phyloP scores from a whole-genome alignment of 2,113 vertebrate genomes.

The Dromiciops gliroides region DNA sequence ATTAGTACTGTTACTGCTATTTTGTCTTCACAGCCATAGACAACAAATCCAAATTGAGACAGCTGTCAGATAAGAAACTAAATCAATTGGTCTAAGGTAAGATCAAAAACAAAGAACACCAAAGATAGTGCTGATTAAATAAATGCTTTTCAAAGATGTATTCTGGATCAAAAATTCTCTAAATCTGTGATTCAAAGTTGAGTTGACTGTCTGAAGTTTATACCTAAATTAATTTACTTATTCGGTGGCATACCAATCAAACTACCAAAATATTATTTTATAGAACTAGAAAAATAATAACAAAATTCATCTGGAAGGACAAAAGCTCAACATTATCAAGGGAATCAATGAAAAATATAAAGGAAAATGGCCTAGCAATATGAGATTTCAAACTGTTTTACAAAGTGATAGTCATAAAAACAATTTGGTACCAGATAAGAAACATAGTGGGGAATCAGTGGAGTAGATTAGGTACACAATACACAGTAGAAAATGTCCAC shows the following conservation, averaged over 20 bases:
- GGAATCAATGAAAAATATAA: background rate
- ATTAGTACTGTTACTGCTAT: background rate
- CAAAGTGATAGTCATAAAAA: background rate
- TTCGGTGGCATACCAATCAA: background rate
- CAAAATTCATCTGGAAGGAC: background rate
- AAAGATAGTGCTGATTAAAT: background rate
- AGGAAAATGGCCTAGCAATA: background rate
- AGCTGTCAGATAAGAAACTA: background rate
- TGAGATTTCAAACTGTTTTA: background rate
- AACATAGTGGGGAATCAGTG: background rate
- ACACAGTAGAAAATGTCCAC: background rate
- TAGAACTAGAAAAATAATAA: background rate
- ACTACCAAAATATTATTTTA: background rate
- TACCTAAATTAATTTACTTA: background rate
- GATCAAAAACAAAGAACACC: background rate
- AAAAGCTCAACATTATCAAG: background rate
- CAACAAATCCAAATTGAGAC: no score
- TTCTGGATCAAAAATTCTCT: background rate
- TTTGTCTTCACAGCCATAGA: background rate
- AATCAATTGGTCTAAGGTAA: background rate
- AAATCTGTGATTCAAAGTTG: background rate
- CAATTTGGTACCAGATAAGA: background rate
- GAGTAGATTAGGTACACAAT: background rate
- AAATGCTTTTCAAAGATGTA: background rate
- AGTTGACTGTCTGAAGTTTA: background rate